Evolutionary conservation across 2,888 invertebrate genomes (phyloP).

Genomic region (Calameuta idolon): DNA sequence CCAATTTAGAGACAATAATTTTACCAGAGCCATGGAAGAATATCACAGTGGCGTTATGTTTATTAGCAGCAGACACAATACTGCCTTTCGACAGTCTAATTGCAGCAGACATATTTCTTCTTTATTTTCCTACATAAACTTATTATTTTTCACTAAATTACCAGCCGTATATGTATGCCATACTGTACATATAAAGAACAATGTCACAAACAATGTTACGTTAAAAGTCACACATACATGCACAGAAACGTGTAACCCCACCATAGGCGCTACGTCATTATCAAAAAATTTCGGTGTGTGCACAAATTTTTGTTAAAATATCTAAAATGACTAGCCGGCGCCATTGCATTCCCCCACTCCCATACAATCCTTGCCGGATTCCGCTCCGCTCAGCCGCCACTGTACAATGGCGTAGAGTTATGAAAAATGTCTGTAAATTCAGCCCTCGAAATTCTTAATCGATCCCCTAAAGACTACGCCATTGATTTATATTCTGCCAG

Average conservation of each 20-base stretch:
- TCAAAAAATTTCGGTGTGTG: too few species aligned
- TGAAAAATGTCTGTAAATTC: not conserved
- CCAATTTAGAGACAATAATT: constrained; percentile 14
- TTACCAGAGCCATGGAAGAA: constrained; percentile 80
- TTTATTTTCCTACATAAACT: not conserved
- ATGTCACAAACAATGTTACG: not conserved
- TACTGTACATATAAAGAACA: not conserved
- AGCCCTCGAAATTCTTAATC: not conserved
- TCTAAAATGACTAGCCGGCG: not conserved
- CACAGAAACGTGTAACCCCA: not conserved
- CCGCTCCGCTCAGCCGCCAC: not conserved
- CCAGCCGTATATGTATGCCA: not conserved
- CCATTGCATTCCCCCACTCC: not conserved
- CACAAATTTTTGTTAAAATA: too few species aligned
- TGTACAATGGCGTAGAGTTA: not conserved
- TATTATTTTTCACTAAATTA: not conserved
- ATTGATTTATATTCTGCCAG: not conserved
- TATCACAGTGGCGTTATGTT: constrained; percentile 74
- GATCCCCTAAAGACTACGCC: not conserved
- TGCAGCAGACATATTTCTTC: constrained; percentile 16
- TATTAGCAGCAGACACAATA: constrained; percentile 64
- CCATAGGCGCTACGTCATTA: too few species aligned
- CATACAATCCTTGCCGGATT: too few species aligned
- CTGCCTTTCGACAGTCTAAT: constrained; percentile 35
- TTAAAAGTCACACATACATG: not conserved